phyloP scores from a whole-genome alignment of 2,888 invertebrate genomes.

The Andricus quercusramuli region DNA sequence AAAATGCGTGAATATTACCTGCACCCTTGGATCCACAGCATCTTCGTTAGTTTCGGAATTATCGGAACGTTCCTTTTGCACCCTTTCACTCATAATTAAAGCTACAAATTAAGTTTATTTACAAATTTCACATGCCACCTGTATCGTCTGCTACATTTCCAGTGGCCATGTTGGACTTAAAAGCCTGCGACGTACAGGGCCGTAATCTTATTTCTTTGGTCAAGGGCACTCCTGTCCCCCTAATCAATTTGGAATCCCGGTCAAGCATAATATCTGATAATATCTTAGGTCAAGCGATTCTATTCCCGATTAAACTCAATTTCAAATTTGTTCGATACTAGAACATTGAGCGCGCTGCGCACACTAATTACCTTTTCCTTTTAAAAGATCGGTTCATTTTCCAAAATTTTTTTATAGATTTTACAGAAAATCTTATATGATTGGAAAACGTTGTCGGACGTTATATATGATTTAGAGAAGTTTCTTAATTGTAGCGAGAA shows the following conservation, averaged over 20 bases:
- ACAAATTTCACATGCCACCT: constrained; percentile 73
- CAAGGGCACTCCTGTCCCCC: not conserved
- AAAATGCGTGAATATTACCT: constrained; percentile 80
- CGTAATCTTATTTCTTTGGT: constrained; percentile 16
- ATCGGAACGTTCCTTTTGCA: constrained; percentile 60
- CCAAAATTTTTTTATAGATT: no score
- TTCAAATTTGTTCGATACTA: no score
- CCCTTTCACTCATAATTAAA: constrained; percentile 62
- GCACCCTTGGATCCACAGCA: constrained; percentile 90
- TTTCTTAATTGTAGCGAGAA: no score
- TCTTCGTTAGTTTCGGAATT: constrained; percentile 79
- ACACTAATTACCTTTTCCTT: no score
- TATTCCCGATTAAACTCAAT: no score
- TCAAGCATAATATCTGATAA: no score
- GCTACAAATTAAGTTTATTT: constrained; percentile 67
- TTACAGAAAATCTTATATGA: no score
- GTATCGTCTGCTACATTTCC: constrained; percentile 75
- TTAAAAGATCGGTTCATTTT: no score
- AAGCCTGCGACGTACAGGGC: constrained; percentile 41
- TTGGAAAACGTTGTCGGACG: no score
- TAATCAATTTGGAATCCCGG: constrained; percentile 12
- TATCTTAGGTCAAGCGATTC: no score
- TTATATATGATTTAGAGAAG: no score
- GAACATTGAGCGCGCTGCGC: no score
- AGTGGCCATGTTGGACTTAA: constrained; percentile 73